These are phyloP conservation scores for Exephanes ischioxanthus DNA, from an alignment of 2,888 invertebrate species.

Conservation along the genomic window DNA sequence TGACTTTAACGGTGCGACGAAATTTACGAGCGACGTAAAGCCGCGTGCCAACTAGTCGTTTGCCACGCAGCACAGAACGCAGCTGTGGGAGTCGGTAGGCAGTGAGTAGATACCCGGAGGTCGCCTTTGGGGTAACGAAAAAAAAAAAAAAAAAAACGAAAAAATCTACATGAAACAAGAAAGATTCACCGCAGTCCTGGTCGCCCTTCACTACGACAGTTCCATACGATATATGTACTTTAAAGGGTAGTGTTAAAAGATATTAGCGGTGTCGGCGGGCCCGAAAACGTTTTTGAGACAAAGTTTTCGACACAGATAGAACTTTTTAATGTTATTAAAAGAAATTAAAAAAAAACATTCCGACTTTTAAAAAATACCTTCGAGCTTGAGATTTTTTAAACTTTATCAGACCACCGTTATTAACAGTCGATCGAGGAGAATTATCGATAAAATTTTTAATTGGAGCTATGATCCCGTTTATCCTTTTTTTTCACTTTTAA, in stretches of 20 bases:
- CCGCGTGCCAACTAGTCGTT: slow-evolving; percentile 78
- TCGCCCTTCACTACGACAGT: neutral
- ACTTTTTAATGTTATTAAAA: too few relatives aligned
- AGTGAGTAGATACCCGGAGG: slow-evolving; percentile 35
- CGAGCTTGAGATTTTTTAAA: too few relatives aligned
- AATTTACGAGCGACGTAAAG: slow-evolving; percentile 78
- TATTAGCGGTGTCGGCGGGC: neutral
- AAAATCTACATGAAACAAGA: slow-evolving; percentile 6
- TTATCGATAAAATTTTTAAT: too few relatives aligned
- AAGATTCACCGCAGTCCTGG: neutral
- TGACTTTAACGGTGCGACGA: slow-evolving; percentile 79
- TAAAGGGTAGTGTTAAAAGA: neutral
- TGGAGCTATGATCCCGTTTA: too few relatives aligned
- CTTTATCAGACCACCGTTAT: too few relatives aligned
- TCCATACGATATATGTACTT: slow-evolving; percentile 5
- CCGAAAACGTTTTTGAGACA: too few relatives aligned
- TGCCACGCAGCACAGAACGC: slow-evolving; percentile 51
- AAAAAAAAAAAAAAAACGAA: slow-evolving; percentile 1
- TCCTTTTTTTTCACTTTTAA: too few relatives aligned
- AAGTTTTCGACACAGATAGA: too few relatives aligned
- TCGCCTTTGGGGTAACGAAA: slow-evolving; percentile 37
- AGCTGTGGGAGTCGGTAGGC: slow-evolving; percentile 58
- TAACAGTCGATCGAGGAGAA: too few relatives aligned
- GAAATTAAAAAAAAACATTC: too few relatives aligned
- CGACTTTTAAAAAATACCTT: too few relatives aligned